phyloP scores from a whole-genome alignment of 2,797 vertebrate species.

The Dryobates pubescens region DNA sequence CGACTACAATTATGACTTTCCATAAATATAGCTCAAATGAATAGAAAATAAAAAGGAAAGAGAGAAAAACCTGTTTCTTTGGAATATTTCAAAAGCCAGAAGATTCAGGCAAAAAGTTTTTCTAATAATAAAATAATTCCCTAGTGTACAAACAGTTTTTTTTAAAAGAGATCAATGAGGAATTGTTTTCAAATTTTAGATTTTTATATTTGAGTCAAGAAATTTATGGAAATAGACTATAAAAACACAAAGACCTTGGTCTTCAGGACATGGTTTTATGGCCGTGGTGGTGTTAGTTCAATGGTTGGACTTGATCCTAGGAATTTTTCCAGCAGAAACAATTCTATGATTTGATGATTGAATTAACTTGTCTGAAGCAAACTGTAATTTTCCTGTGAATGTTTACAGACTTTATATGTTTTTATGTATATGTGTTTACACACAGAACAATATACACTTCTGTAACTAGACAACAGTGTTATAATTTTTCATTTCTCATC shows the following conservation, averaged over 20 bases:
- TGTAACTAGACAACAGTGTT: not conserved
- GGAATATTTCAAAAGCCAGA: not conserved
- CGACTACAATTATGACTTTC: not conserved
- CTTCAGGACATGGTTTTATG: no score
- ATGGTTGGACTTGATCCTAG: no score
- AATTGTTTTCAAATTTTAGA: not conserved
- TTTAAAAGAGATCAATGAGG: not conserved
- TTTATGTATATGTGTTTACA: not conserved
- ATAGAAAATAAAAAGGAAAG: not conserved
- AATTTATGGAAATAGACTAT: no score
- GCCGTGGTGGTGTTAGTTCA: no score
- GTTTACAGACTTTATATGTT: not conserved
- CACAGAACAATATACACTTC: not conserved
- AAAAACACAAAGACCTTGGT: no score
- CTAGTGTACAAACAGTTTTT: not conserved
- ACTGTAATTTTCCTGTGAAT: not conserved
- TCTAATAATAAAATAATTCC: not conserved
- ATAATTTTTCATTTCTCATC: constrained; percentile 3
- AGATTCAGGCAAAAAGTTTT: not conserved
- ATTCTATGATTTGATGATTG: no score
- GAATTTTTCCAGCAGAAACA: no score
- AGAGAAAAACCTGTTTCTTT: not conserved
- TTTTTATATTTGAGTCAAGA: not conserved
- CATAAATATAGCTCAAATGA: not conserved
- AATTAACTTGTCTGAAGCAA: not conserved